phyloP scores from a whole-genome alignment of 53 echinoderm and acorn worm genomes.

The Mesocentrotus franciscanus region DNA sequence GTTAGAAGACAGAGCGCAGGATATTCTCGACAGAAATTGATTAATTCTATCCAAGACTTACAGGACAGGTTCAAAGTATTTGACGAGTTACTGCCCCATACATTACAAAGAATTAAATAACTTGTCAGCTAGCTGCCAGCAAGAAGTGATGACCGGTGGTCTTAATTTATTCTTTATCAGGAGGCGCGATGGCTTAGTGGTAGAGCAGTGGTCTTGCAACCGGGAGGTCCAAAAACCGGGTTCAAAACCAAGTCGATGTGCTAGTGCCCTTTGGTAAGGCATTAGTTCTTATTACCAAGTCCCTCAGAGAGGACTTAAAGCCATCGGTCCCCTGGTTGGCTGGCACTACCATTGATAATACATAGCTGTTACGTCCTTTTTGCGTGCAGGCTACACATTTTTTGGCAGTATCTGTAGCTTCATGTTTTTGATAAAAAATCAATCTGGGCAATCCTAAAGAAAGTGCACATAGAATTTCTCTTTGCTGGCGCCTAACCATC shows the following conservation, averaged over 20 bases:
- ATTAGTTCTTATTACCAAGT: too few relatives aligned
- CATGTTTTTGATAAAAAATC: too few relatives aligned
- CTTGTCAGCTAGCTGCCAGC: background rate
- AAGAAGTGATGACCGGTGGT: background rate
- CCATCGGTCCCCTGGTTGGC: too few relatives aligned
- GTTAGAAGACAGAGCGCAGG: conserved; percentile 96
- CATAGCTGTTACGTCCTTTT: too few relatives aligned
- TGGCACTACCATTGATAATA: too few relatives aligned
- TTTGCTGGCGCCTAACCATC: background rate
- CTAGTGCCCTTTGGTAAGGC: too few relatives aligned
- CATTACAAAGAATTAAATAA: background rate
- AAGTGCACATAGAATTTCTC: background rate
- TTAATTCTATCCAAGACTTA: background rate
- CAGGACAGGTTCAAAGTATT: background rate
- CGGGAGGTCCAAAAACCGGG: too few relatives aligned
- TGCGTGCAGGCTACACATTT: background rate
- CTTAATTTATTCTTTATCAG: too few relatives aligned
- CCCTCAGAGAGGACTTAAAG: too few relatives aligned
- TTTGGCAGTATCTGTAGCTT: too few relatives aligned
- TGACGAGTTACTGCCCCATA: background rate
- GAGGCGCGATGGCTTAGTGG: too few relatives aligned
- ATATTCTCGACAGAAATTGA: conserved; percentile 88
- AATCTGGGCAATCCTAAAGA: background rate
- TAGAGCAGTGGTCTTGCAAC: too few relatives aligned
- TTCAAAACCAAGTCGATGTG: background rate